These are phyloP conservation scores for Blennius ocellaris DNA, from an alignment of 2,113 vertebrate species.

Conservation along the genomic window DNA sequence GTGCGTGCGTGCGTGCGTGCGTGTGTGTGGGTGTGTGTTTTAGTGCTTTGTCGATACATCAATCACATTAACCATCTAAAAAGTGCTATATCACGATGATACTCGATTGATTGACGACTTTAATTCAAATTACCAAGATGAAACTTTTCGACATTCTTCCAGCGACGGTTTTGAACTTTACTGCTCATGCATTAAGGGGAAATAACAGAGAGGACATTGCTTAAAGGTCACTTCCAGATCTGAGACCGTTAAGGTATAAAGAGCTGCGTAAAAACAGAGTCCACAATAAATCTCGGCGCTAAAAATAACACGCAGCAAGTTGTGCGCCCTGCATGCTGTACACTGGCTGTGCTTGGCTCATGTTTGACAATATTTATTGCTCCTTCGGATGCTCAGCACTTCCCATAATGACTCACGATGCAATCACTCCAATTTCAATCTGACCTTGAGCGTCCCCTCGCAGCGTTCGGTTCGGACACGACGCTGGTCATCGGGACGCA, in stretches of 20 bases:
- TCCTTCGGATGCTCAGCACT: constrained; percentile 58
- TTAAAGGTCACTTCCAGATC: not conserved
- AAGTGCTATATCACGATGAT: too few species aligned
- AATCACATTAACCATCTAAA: too few species aligned
- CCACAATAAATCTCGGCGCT: constrained; percentile 45
- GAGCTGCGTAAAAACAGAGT: constrained; percentile 20
- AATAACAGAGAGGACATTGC: too few species aligned
- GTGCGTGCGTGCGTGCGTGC: too few species aligned
- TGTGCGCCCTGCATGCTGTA: constrained; percentile 1
- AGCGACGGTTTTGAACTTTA: too few species aligned
- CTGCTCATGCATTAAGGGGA: too few species aligned
- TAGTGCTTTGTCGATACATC: too few species aligned
- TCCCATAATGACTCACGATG: constrained; percentile 69
- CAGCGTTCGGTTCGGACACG: constrained; percentile 30
- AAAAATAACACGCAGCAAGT: constrained; percentile 43
- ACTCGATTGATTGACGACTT: too few species aligned
- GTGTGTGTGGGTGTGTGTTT: too few species aligned
- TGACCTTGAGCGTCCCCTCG: constrained; percentile 73
- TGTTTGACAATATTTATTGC: constrained; percentile 73
- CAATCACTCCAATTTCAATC: constrained; percentile 73
- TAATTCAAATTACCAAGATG: too few species aligned
- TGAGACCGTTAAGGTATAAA: constrained; percentile 16
- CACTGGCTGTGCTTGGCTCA: constrained; percentile 23
- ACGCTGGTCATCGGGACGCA: constrained; percentile 39
- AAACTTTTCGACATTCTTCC: too few species aligned